Conservation (phyloP, 2,888 invertebrate species). For the Pristionchus fissidentatus region DNA sequence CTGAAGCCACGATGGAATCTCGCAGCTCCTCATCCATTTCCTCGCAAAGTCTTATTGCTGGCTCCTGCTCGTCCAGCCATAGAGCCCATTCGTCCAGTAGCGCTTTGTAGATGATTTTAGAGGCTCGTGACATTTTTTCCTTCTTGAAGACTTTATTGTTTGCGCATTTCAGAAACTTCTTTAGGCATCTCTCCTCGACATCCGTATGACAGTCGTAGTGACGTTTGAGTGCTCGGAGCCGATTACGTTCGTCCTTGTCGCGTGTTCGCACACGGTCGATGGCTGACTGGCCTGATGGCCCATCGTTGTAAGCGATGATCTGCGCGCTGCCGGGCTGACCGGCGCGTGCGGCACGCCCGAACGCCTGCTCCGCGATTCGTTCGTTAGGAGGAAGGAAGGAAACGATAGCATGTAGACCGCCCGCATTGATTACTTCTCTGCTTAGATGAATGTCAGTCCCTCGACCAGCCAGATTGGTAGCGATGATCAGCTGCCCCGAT, state of each 20-base stretch:
- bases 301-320: conserved; percentile 22
- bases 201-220: neutral
- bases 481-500: conserved; percentile 62
- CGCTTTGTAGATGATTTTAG: neutral
- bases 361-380: conserved; percentile 76
- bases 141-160: neutral
- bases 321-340: conserved; percentile 74
- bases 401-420: conserved; percentile 76
- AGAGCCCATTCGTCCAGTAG: conserved; percentile 10
- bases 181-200: neutral
- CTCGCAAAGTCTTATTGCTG: neutral
- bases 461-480: conserved; percentile 77
- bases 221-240: neutral
- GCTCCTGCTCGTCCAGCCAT: neutral
- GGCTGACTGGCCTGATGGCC: neutral
- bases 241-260: neutral
- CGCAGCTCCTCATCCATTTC: too few species aligned
- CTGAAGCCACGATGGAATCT: neutral
- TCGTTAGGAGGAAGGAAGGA: conserved; percentile 76
- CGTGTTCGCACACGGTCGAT: neutral
- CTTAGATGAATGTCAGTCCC: conserved; percentile 76
- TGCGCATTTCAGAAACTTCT: neutral
- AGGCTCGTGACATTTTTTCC: neutral
- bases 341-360: conserved; percentile 76
- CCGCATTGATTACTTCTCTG: conserved; percentile 61